phyloP scores from a whole-genome alignment of 2,888 invertebrate species.

The Trachelus stipa region DNA sequence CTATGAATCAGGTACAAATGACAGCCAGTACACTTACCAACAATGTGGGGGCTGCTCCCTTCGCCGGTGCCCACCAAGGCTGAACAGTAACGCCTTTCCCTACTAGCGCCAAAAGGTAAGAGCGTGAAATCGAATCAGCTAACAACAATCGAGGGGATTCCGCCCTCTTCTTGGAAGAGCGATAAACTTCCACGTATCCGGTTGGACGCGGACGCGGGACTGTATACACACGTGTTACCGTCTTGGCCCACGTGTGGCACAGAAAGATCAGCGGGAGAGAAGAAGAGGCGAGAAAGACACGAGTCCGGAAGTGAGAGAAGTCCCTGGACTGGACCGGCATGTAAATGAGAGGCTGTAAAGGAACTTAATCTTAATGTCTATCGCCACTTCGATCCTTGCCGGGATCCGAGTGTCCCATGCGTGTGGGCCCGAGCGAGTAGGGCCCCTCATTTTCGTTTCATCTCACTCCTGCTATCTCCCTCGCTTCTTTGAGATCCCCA shows the following conservation, averaged over 20 bases:
- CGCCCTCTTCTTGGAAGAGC: not conserved
- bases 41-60: conserved; percentile 52
- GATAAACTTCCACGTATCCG: not conserved
- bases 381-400: conserved; percentile 27
- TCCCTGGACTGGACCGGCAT: not conserved
- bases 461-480: conserved; percentile 21
- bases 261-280: not conserved
- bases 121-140: conserved; percentile 1
- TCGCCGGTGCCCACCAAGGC: conserved; percentile 50
- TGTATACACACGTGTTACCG: not conserved
- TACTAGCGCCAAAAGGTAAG: conserved; percentile 8
- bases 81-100: conserved; percentile 49
- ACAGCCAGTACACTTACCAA: conserved; percentile 56
- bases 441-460: conserved; percentile 18
- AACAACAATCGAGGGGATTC: not conserved
- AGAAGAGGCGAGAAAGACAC: not conserved
- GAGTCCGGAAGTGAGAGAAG: not conserved
- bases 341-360: conserved; percentile 6
- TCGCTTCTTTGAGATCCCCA: not conserved
- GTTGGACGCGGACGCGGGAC: not conserved
- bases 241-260: not conserved
- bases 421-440: conserved; percentile 18
- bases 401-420: conserved; percentile 30
- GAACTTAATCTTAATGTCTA: conserved; percentile 36
- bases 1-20: conserved; percentile 55